These are phyloP conservation scores for Diloba caeruleocephala DNA, from an alignment of 2,888 invertebrate genomes.

Conservation along the genomic window DNA sequence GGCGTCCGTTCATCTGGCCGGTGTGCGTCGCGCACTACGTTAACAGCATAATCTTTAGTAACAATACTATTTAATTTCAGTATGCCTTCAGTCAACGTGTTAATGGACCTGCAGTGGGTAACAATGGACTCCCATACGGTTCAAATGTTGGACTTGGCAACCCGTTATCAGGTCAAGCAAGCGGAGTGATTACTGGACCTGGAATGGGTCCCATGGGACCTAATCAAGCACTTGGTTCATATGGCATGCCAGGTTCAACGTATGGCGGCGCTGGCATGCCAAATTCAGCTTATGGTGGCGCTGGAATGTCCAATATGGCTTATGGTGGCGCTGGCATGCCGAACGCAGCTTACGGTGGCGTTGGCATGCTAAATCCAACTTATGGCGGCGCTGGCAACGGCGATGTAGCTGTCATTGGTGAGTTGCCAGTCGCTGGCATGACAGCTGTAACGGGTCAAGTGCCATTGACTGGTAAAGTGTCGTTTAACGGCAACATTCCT, in stretches of 20 bases:
- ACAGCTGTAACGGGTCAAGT: constrained; percentile 45
- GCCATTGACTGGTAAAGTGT: constrained; percentile 48
- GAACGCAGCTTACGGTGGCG: neutral
- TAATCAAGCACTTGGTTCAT: constrained; percentile 10
- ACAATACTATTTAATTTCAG: too few relatives aligned
- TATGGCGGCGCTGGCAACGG: constrained; percentile 50
- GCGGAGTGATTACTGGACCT: constrained; percentile 1
- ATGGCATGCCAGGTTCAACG: constrained; percentile 1
- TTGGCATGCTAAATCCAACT: constrained; percentile 4
- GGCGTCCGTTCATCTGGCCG: too few relatives aligned
- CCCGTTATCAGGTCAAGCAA: constrained; percentile 2
- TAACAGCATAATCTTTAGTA: too few relatives aligned
- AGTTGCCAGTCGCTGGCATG: constrained; percentile 59
- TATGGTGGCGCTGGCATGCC: neutral
- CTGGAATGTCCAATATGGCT: neutral
- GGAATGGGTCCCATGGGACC: constrained; percentile 12
- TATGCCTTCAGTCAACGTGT: constrained; percentile 19
- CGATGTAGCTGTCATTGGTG: constrained; percentile 57
- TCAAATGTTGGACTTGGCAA: constrained; percentile 5
- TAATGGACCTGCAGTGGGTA: constrained; percentile 4
- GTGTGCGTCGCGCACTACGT: too few relatives aligned
- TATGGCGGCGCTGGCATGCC: neutral
- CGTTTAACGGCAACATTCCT: constrained; percentile 41
- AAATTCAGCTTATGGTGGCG: neutral
- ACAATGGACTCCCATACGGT: constrained; percentile 15